Conservation (phyloP, 2,888 invertebrate genomes). For the Chymomyza fuscimana region DNA sequence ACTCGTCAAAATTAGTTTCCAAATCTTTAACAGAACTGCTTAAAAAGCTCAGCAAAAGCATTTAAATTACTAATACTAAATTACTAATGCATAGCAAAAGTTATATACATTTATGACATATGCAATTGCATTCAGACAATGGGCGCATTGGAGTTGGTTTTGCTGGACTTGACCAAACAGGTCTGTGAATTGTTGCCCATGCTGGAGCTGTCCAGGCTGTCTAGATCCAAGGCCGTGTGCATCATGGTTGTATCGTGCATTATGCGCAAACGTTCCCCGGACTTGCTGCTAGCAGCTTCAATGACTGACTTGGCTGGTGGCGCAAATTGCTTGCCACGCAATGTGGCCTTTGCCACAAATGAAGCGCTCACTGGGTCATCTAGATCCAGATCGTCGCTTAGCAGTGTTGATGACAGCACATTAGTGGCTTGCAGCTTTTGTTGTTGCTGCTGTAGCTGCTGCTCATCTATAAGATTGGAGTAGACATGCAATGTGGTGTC, state of each 20-base stretch:
- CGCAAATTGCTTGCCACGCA: conserved; percentile 36
- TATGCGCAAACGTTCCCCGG: conserved; percentile 86
- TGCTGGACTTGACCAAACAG: conserved; percentile 82
- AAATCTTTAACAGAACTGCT: background rate
- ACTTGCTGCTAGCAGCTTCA: conserved; percentile 63
- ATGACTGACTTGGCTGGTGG: conserved; percentile 37
- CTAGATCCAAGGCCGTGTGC: conserved; percentile 92
- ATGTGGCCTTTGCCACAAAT: conserved; percentile 64
- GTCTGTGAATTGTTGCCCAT: conserved; percentile 85
- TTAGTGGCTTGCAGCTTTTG: conserved; percentile 38
- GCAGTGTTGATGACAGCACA: conserved; percentile 76
- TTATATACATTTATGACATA: too few relatives aligned
- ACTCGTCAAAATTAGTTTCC: background rate
- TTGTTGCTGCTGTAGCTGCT: conserved; percentile 33
- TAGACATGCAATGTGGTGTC: conserved; percentile 78
- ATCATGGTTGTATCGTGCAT: conserved; percentile 94
- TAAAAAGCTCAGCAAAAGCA: background rate
- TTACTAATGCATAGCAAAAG: background rate
- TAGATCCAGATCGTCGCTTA: conserved; percentile 79
- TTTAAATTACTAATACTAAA: background rate
- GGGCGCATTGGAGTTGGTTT: conserved; percentile 35
- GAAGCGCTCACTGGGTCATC: conserved; percentile 79
- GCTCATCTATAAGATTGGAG: conserved; percentile 79
- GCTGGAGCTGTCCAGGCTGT: conserved; percentile 89
- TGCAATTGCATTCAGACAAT: conserved; percentile 49